Conservation (phyloP, 1,140 invertebrate species). For the Pissodes strobi region DNA sequence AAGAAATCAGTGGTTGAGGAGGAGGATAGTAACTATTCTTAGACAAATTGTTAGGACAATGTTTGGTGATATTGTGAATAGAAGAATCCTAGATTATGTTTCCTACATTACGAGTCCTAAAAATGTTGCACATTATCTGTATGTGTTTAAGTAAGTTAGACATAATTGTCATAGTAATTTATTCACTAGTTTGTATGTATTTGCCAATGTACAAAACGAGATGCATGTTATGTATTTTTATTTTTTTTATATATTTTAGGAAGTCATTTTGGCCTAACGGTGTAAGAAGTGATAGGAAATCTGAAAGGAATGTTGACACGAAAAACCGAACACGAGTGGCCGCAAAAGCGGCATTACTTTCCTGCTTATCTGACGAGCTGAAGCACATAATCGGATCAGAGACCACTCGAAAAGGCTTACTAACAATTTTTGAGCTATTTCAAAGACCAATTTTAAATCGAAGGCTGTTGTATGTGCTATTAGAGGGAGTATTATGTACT, state of each 20-base stretch:
- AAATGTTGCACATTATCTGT: slow-evolving; percentile 87
- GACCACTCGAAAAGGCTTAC: slow-evolving; percentile 82
- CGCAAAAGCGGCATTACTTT: slow-evolving; percentile 82
- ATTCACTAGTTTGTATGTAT: background rate
- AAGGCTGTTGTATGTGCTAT: slow-evolving; percentile 82
- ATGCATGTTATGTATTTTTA: too few relatives aligned
- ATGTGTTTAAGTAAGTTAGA: slow-evolving; percentile 76
- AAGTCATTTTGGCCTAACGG: slow-evolving; percentile 82
- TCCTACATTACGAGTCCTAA: slow-evolving; percentile 86
- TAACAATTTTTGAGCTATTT: slow-evolving; percentile 87
- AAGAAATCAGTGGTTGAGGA: slow-evolving; percentile 85
- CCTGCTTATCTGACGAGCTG: slow-evolving; percentile 84
- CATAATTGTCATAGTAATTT: background rate
- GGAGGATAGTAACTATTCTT: slow-evolving; percentile 78
- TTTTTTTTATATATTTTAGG: slow-evolving; percentile 59
- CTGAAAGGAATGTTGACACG: slow-evolving; percentile 70
- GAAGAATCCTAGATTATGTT: slow-evolving; percentile 89
- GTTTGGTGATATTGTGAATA: slow-evolving; percentile 85
- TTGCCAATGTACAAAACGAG: too few relatives aligned
- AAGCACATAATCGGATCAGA: slow-evolving; percentile 90
- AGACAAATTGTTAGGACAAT: slow-evolving; percentile 80
- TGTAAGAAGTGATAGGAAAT: slow-evolving; percentile 63
- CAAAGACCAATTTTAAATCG: slow-evolving; percentile 85
- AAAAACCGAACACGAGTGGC: slow-evolving; percentile 81
- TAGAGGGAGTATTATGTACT: slow-evolving; percentile 79